Percentiles rank a stretch among this genome's conserved stretches.
phyloP scores from a whole-genome alignment of 2,797 vertebrate genomes.

The Sebastes kiyomatsui region DNA sequence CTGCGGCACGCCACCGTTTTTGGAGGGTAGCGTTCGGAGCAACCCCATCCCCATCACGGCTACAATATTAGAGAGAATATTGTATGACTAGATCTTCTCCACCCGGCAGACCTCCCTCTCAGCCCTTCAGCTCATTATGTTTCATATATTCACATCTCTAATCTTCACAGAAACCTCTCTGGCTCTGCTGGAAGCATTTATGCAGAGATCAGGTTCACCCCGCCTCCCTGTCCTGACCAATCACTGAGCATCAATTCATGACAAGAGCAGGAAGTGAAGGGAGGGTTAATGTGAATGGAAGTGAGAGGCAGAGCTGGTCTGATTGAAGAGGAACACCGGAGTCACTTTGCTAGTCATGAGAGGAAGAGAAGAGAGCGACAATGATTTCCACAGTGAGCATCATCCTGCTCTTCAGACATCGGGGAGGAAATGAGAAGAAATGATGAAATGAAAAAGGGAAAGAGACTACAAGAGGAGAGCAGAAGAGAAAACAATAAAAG shows the following conservation, averaged over 20 bases:
- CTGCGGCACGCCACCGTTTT: too few relatives aligned
- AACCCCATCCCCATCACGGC: too few relatives aligned
- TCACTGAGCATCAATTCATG: neutral
- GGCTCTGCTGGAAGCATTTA: neutral
- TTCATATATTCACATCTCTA: neutral
- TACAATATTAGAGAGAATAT: neutral
- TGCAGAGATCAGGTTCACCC: neutral
- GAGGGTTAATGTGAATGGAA: neutral
- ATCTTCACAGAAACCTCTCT: neutral
- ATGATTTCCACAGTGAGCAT: neutral
- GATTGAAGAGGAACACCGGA: neutral
- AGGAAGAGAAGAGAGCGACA: neutral
- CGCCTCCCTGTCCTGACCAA: neutral
- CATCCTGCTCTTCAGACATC: neutral
- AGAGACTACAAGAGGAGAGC: neutral
- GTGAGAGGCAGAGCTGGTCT: neutral
- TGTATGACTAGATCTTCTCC: neutral
- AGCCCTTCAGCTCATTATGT: neutral
- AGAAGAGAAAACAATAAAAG: neutral
- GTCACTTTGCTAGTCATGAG: neutral
- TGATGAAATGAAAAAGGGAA: neutral
- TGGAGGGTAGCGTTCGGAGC: too few relatives aligned
- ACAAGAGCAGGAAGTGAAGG: neutral
- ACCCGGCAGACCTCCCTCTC: fast-evolving
- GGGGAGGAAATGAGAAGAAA: neutral